phyloP scores from a whole-genome alignment of 2,888 invertebrate genomes.

The Cheilosia variabilis region DNA sequence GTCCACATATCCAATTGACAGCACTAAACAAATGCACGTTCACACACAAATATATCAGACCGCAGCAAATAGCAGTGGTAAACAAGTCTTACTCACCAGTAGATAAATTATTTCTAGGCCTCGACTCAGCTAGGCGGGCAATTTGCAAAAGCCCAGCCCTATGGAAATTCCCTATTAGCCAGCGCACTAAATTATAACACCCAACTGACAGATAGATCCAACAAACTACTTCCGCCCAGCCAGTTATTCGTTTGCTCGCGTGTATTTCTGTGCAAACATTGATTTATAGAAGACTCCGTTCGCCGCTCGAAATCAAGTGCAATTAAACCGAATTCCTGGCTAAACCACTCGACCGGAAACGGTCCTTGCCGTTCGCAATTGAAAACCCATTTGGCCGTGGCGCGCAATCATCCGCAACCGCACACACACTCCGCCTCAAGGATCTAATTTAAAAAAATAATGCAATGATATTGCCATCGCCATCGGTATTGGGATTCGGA shows the following conservation, averaged over 20 bases:
- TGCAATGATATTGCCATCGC: slow-evolving; percentile 59
- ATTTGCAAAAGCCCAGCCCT: slow-evolving; percentile 20
- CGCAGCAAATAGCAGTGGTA: too few relatives aligned
- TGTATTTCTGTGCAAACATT: slow-evolving; percentile 53
- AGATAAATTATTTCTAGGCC: not conserved
- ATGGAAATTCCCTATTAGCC: slow-evolving; percentile 31
- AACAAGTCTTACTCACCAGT: too few relatives aligned
- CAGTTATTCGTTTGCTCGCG: slow-evolving; percentile 12
- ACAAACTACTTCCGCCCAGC: slow-evolving; percentile 52
- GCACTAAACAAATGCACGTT: too few relatives aligned
- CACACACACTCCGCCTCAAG: slow-evolving; percentile 41
- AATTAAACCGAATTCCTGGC: slow-evolving; percentile 62
- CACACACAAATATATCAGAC: too few relatives aligned
- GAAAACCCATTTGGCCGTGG: slow-evolving; percentile 64
- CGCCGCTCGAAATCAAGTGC: slow-evolving; percentile 23
- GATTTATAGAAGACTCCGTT: slow-evolving; percentile 47
- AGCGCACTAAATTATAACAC: slow-evolving; percentile 51
- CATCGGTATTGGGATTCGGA: slow-evolving; percentile 28
- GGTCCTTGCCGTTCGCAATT: slow-evolving; percentile 58
- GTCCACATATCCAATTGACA: too few relatives aligned
- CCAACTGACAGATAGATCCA: slow-evolving; percentile 45
- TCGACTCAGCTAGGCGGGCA: slow-evolving; percentile 8
- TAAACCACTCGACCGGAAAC: slow-evolving; percentile 57
- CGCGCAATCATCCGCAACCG: slow-evolving; percentile 56
- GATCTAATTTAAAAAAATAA: slow-evolving; percentile 71